These are phyloP conservation scores for Pelodytes ibericus DNA, from an alignment of 2,797 vertebrate genomes.

Conservation along the genomic window DNA sequence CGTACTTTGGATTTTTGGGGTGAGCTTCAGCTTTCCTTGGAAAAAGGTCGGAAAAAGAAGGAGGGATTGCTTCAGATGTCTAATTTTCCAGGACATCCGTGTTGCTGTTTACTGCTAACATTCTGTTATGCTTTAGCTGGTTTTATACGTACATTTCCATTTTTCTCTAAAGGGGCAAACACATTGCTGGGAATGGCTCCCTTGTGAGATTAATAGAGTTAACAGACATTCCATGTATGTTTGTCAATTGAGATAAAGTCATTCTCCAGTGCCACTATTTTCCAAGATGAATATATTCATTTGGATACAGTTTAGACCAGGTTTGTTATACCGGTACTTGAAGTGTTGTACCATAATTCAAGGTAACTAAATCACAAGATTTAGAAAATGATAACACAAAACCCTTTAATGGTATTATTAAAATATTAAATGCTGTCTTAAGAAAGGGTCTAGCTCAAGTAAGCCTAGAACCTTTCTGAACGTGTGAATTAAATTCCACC, in stretches of 20 bases:
- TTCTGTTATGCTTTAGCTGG: constrained; percentile 23
- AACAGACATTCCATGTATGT: constrained; percentile 4
- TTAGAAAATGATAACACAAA: too few species aligned
- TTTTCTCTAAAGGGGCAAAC: constrained; percentile 3
- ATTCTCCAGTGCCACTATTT: constrained; percentile 7
- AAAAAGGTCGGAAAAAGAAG: constrained; percentile 39
- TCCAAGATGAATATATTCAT: constrained; percentile 26
- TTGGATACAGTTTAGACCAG: background rate
- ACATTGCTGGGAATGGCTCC: constrained; percentile 15
- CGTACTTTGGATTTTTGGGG: constrained; percentile 50
- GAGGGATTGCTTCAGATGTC: constrained; percentile 33
- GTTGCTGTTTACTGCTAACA: constrained; percentile 23
- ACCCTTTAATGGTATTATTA: too few species aligned
- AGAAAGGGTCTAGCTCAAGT: too few species aligned
- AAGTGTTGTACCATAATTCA: too few species aligned
- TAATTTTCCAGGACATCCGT: constrained; percentile 36
- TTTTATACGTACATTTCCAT: constrained; percentile 23
- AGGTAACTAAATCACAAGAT: too few species aligned
- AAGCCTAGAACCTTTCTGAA: too few species aligned
- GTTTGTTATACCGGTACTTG: background rate
- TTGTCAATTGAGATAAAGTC: constrained; percentile 12
- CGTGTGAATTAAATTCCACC: too few species aligned
- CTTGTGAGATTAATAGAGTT: constrained; percentile 20
- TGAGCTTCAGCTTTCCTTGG: constrained; percentile 39
- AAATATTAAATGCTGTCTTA: too few species aligned